Base-by-base conservation (phyloP, 1,140 invertebrate genomes). In the Drosophila willistoni region DNA sequence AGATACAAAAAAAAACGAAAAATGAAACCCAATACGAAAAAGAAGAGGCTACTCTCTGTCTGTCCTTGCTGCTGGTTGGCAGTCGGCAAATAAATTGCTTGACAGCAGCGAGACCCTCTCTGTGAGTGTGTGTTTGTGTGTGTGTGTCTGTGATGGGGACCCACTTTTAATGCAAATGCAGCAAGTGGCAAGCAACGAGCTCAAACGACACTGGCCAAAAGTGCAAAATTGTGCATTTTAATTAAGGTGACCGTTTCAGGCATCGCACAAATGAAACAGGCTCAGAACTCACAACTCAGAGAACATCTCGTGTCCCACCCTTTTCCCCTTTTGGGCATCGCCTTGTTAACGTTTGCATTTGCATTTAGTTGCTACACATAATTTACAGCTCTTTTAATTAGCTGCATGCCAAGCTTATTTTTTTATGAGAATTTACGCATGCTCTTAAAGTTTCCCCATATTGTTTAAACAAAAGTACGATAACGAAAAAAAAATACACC, bases 221-320 rank as follows among this genome's bases (percentile, higher is more conserved):
- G 86, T 87, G 86, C 86, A 90, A 87, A 90, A 87, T 90, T 87
- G 86, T 86, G 87, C 82, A 90, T 90, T 90, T 90, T 90, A 90
- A 90, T 90, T 90, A 90, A 90, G 86, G 79, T 89, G 85, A 81
- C 85, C 85, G 77, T 70, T 89, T 56, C 68, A 67, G 14, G 54
- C 68, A 63, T 68, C 44, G 68, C 73, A 77, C 68, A 72, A 79
- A 54, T 68, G 54, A 67, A 47, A 14, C 67, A 54, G 47, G 29
- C 42, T 60, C 61, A 10, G 7, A 19, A 33, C 9, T 34, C 39
- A 14, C 14, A 33, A 22, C 44, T n/a, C 13, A 33, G 5, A 51
- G 42, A 57, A 29, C 29, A 29, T 7, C 29, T 29, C 29, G 29
- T 29, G 12, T 12, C 2, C 3, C 36, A 4, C 12, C 4, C 36